Evolutionary conservation across 2,888 invertebrate species (phyloP).

Genomic region (Atrina japonica): DNA sequence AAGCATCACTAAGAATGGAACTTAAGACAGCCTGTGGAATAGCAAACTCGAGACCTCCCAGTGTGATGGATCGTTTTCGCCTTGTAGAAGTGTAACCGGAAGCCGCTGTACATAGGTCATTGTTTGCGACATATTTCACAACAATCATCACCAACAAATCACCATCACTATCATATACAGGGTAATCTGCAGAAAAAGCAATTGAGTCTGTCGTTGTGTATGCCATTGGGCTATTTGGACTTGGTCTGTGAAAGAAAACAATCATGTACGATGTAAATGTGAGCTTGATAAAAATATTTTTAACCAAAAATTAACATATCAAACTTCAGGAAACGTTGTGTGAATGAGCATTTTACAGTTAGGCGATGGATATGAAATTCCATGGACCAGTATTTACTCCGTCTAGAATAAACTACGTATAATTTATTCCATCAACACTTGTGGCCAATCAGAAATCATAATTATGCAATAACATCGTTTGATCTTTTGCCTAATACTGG

Average conservation of each 20-base stretch:
- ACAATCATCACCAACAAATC: conserved; percentile 17
- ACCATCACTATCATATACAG: conserved; percentile 16
- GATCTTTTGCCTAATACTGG: no score
- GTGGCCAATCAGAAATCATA: no score
- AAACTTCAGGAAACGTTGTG: no score
- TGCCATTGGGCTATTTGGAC: conserved; percentile 15
- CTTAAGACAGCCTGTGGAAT: conserved; percentile 31
- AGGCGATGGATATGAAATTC: no score
- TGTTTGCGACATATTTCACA: conserved; percentile 20
- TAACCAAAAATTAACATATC: no score
- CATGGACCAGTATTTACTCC: no score
- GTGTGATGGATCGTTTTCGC: conserved; percentile 18
- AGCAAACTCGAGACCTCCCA: conserved; percentile 26
- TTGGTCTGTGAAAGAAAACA: conserved; percentile 20
- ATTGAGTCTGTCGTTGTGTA: conserved; percentile 27
- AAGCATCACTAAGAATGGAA: conserved; percentile 15
- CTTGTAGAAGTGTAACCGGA: not conserved
- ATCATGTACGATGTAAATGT: no score
- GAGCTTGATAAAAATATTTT: no score
- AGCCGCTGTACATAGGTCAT: conserved; percentile 34
- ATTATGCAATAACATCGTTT: no score
- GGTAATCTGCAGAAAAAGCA: conserved; percentile 29
- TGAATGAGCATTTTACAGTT: no score
- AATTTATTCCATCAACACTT: no score
- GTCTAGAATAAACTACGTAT: no score